Percentiles rank a stretch among this genome's conserved stretches.
Conservation (phyloP, 1,140 invertebrate species). For the Drosophila nikananu region DNA sequence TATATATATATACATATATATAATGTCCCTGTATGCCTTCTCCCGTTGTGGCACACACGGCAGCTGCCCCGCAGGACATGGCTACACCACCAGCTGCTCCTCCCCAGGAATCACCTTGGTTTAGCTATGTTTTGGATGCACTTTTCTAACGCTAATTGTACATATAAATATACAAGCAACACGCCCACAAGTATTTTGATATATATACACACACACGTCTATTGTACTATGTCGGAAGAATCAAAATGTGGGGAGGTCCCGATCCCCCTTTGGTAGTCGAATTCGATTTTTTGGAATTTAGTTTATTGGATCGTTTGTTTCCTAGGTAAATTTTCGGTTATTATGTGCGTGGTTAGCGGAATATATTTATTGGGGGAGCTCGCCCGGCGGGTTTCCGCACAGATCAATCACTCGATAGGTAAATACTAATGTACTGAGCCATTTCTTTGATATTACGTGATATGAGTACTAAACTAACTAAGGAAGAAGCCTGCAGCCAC, state of each 20-base stretch:
- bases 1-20: slow-evolving; percentile 13
- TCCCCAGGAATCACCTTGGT: slow-evolving; percentile 52
- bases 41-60: background rate
- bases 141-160: slow-evolving; percentile 69
- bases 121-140: slow-evolving; percentile 75
- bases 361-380: slow-evolving; percentile 11
- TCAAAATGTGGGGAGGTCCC: slow-evolving; percentile 36
- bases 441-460: slow-evolving; percentile 81
- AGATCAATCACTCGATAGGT: slow-evolving; percentile 56
- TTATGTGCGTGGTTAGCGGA: slow-evolving; percentile 28
- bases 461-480: slow-evolving; percentile 73
- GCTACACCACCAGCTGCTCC: background rate
- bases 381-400: slow-evolving; percentile 8
- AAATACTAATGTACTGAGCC: slow-evolving; percentile 70
- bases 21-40: slow-evolving; percentile 45
- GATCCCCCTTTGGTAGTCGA: slow-evolving; percentile 54
- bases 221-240: slow-evolving; percentile 35
- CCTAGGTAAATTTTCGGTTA: slow-evolving; percentile 37
- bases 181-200: slow-evolving; percentile 37
- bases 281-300: slow-evolving; percentile 67
- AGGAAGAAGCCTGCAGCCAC: slow-evolving; percentile 71
- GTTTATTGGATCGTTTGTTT: slow-evolving; percentile 39
- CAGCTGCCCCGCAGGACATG: slow-evolving; percentile 16
- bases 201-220: slow-evolving; percentile 50
- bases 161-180: slow-evolving; percentile 39